Base-by-base conservation (phyloP, 2,113 vertebrate genomes). In the Tapirus terrestris region DNA sequence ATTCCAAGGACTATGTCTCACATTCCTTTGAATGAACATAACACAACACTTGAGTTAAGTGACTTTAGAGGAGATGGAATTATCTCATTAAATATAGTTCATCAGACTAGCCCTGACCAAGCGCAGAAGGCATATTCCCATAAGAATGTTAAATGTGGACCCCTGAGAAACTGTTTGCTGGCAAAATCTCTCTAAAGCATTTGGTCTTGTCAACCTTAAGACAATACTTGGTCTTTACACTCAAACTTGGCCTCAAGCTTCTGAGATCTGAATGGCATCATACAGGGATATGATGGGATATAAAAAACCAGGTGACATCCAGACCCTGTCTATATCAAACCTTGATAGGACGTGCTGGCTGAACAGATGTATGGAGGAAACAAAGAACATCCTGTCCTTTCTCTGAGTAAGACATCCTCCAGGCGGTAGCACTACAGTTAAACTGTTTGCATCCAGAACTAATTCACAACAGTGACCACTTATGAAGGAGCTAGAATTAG, bases 401-500 rank as follows among this genome's bases (percentile, higher is more conserved):
- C 76, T 61, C 56, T 58, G 85, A 45, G 77, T 80, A 25, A 76
- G 96, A 70, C 8, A 60, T 51, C 18, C 36, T 73, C 45, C 29
- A 86, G 63, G 58, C 73, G 76, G 61, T 1, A 56, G 76, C 58
- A 39, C 48, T 45, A 53, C 51, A 85, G 63, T 45, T 61, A 76
- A 91, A 79, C 39, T 76, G 12, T 60, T 85, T 97, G 68, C 25
- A 2, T 61, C 56, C 60, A 97, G 75, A 95, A 86, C 92, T 63
- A 82, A 91, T 63, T 81, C 5, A 2, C 81, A 70, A 95, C 68
- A 96, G 36, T 89, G 58, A 81, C 51, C n/a, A 43, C 45, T 96
- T 85, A 85, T 2, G 84, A 93, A 91, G 92, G 79, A 92, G 63
- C 84, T 92, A 67, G 93, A 92, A 84, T 53, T 84, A 82, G 81